These are phyloP conservation scores for Percopsis transmontana DNA, from an alignment of 2,113 vertebrate genomes.

Conservation along the genomic window DNA sequence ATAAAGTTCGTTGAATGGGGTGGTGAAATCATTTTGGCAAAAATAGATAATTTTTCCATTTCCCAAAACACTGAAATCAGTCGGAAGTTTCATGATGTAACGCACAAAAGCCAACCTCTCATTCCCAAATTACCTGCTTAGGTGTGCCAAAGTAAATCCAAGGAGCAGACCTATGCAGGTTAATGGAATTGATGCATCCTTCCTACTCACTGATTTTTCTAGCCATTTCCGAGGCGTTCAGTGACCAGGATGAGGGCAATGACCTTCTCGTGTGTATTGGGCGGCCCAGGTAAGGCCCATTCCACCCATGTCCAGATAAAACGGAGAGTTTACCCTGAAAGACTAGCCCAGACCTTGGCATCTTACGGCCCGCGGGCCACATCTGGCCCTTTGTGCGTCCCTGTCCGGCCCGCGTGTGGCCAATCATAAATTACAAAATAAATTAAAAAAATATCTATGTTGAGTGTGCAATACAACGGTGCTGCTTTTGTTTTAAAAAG, in stretches of 20 bases:
- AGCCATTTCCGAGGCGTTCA: conserved; percentile 39
- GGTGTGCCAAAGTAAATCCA: conserved; percentile 56
- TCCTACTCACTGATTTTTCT: conserved; percentile 50
- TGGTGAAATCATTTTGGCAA: conserved; percentile 39
- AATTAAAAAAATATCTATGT: too few relatives aligned
- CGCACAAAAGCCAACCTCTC: conserved; percentile 15
- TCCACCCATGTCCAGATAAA: conserved; percentile 28
- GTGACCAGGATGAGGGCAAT: conserved; percentile 16
- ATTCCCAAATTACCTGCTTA: conserved; percentile 29
- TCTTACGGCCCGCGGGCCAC: too few relatives aligned
- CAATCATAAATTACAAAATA: too few relatives aligned
- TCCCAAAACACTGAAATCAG: conserved; percentile 25
- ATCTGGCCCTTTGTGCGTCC: too few relatives aligned
- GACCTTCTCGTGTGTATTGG: conserved; percentile 18
- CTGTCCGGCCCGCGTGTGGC: too few relatives aligned
- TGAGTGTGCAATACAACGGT: too few relatives aligned
- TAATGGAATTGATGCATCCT: conserved; percentile 36
- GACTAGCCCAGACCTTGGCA: too few relatives aligned
- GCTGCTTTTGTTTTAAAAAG: too few relatives aligned
- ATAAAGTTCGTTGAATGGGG: conserved; percentile 24
- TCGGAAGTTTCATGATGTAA: conserved; percentile 48
- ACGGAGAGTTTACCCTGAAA: conserved; percentile 36
- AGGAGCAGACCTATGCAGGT: conserved; percentile 32
- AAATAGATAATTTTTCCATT: conserved; percentile 46
- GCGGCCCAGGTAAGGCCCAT: conserved; percentile 33